Evolutionary conservation across 2,888 invertebrate species (phyloP).

Genomic region (Catocala sponsa): DNA sequence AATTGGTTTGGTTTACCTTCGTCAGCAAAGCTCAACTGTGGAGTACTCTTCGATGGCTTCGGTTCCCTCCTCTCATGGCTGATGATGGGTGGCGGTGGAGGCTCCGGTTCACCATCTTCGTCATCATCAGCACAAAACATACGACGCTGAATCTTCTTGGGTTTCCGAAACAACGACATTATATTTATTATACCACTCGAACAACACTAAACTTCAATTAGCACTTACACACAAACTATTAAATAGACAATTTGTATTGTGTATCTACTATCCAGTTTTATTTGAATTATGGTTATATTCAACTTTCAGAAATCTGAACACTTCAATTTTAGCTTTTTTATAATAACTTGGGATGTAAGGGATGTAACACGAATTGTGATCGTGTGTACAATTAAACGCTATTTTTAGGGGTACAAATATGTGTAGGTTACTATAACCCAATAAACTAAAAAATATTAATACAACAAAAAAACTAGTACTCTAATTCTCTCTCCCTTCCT

Average conservation of each 20-base stretch:
- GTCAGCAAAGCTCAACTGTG: constrained; percentile 94
- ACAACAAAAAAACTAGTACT: too few relatives aligned
- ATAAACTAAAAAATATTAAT: too few relatives aligned
- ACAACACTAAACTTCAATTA: not conserved
- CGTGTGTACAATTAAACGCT: too few relatives aligned
- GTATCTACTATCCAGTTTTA: too few relatives aligned
- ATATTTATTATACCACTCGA: constrained; percentile 17
- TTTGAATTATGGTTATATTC: not conserved
- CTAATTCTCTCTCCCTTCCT: too few relatives aligned
- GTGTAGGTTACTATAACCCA: too few relatives aligned
- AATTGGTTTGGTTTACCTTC: constrained; percentile 78
- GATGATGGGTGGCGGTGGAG: constrained; percentile 84
- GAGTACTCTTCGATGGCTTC: constrained; percentile 86
- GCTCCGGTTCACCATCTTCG: constrained; percentile 88
- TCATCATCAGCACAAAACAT: constrained; percentile 92
- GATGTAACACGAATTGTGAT: too few relatives aligned
- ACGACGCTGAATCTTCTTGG: constrained; percentile 93
- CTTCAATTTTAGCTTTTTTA: not conserved
- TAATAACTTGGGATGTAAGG: not conserved
- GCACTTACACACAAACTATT: not conserved
- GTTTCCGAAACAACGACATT: constrained; percentile 96
- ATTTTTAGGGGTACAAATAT: too few relatives aligned
- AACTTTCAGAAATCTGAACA: not conserved
- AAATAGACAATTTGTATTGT: not conserved
- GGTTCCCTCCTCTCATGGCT: constrained; percentile 81